Evolutionary conservation across 1,140 invertebrate genomes (phyloP).

Genomic region (Ctenoplectra terminalis): DNA sequence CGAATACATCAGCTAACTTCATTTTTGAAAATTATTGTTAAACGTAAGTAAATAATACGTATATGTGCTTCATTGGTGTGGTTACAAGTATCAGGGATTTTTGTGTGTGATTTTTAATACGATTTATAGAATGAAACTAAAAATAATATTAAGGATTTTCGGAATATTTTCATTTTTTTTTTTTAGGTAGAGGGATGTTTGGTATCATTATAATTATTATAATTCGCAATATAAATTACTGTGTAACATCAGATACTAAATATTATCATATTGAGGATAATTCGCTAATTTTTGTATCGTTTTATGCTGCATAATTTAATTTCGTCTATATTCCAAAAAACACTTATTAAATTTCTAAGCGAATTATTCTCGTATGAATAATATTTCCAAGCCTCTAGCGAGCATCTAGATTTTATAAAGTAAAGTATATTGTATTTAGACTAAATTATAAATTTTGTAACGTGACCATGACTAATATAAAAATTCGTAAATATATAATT

Average conservation of each 20-base stretch:
- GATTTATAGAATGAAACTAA: background rate
- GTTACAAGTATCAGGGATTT: constrained; percentile 14
- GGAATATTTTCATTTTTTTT: background rate
- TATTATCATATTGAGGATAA: constrained; percentile 8
- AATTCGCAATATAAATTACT: background rate
- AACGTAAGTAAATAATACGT: constrained; percentile 35
- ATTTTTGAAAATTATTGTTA: constrained; percentile 9
- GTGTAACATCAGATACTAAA: background rate
- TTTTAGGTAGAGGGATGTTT: background rate
- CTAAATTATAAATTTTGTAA: constrained; percentile 2
- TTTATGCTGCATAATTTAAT: background rate
- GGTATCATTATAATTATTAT: background rate
- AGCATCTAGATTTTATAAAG: background rate
- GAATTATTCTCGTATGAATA: constrained; percentile 30
- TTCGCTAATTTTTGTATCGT: background rate
- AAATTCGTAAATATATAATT: background rate
- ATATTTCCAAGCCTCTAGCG: background rate
- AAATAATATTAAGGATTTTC: background rate
- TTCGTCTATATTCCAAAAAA: background rate
- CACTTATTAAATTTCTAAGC: background rate
- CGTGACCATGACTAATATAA: background rate
- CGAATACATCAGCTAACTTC: background rate
- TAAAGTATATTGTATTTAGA: background rate
- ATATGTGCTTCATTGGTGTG: constrained; percentile 40
- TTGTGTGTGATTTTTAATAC: constrained; percentile 10